phyloP scores from a whole-genome alignment of 2,113 vertebrate genomes.

The Gobiocypris rarus region DNA sequence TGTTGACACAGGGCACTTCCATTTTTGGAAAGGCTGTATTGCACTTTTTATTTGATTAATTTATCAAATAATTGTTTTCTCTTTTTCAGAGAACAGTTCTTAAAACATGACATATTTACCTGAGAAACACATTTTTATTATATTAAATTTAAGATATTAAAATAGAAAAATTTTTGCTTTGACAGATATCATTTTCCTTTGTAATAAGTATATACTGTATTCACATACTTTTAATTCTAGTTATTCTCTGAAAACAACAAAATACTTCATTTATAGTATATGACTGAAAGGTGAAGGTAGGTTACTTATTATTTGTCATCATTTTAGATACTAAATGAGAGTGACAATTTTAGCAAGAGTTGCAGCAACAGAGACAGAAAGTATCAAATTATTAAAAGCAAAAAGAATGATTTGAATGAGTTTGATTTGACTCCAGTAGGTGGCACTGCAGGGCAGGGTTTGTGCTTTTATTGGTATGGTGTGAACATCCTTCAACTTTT shows the following conservation, averaged over 20 bases:
- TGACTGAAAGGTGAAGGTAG: background rate
- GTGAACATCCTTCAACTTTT: background rate
- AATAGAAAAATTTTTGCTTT: too few species aligned
- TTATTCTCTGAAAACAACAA: background rate
- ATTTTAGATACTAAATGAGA: background rate
- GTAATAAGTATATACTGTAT: background rate
- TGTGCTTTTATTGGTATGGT: background rate
- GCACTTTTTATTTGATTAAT: too few species aligned
- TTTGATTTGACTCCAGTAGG: constrained; percentile 50
- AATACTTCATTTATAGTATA: background rate
- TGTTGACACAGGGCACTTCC: too few species aligned
- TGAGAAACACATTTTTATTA: too few species aligned
- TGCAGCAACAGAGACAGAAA: background rate
- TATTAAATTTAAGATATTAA: too few species aligned
- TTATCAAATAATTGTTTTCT: too few species aligned
- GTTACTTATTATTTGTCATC: background rate
- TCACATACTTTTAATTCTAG: background rate
- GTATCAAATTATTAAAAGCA: background rate
- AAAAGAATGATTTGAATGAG: background rate
- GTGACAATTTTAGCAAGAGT: background rate
- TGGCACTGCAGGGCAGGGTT: constrained; percentile 50
- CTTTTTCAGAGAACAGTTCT: too few species aligned
- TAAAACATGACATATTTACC: too few species aligned
- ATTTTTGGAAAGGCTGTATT: too few species aligned
- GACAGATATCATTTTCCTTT: background rate